These are phyloP conservation scores for Tetraneura akinire DNA, from an alignment of 1,140 invertebrate genomes.

Conservation along the genomic window DNA sequence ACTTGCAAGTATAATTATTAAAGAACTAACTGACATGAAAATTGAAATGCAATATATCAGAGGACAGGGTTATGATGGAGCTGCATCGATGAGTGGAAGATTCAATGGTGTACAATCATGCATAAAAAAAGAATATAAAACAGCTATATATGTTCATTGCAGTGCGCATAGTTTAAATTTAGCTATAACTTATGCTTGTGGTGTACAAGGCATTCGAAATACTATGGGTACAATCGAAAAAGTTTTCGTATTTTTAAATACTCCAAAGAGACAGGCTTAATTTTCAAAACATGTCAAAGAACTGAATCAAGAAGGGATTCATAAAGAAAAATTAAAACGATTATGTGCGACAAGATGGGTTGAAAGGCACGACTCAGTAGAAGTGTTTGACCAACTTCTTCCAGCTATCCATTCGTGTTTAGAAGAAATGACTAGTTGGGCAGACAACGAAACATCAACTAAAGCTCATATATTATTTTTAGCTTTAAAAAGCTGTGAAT, in stretches of 20 bases:
- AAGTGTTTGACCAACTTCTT: background rate
- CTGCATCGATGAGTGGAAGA: constrained; percentile 55
- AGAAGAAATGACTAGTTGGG: background rate
- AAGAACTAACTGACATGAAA: too few relatives aligned
- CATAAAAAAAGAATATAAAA: constrained; percentile 56
- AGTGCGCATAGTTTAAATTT: constrained; percentile 58
- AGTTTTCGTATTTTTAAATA: constrained; percentile 51
- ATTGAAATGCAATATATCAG: too few relatives aligned
- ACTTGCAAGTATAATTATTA: too few relatives aligned
- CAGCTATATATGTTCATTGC: constrained; percentile 56
- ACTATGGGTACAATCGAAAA: constrained; percentile 51
- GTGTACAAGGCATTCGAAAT: constrained; percentile 47
- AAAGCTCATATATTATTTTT: background rate
- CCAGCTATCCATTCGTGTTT: background rate
- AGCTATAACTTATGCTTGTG: constrained; percentile 47
- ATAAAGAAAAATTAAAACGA: background rate
- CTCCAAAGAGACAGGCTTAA: constrained; percentile 30
- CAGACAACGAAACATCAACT: background rate
- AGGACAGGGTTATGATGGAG: constrained; percentile 57
- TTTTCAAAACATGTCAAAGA: background rate
- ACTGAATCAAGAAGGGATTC: background rate
- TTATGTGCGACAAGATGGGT: constrained; percentile 21
- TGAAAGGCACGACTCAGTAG: background rate
- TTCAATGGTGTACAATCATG: constrained; percentile 56
- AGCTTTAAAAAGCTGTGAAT: too few relatives aligned